Conservation (phyloP, 2,797 vertebrate species). For the Lepus oiostolus region DNA sequence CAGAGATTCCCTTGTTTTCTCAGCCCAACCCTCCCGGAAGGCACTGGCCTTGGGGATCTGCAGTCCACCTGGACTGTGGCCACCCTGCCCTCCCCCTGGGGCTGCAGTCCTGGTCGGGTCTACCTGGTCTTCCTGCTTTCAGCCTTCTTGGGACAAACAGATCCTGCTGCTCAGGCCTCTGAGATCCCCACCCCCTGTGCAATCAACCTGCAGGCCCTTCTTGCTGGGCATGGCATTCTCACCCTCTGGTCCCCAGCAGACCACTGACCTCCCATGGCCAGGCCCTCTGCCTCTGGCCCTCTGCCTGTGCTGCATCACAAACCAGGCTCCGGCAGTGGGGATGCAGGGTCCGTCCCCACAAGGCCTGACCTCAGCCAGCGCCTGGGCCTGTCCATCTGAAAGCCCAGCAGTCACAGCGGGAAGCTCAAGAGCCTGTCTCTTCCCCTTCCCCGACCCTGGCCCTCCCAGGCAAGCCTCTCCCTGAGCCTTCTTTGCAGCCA, state of each 20-base stretch:
- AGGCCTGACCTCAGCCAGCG: not conserved
- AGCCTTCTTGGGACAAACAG: not conserved
- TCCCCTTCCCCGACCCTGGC: not conserved
- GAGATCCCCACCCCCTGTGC: not conserved
- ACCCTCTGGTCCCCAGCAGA: not conserved
- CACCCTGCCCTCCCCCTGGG: not conserved
- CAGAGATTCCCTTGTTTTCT: constrained; percentile 10
- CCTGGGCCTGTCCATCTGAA: not conserved
- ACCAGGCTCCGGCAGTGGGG: accelerated
- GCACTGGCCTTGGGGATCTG: not conserved
- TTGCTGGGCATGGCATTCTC: not conserved
- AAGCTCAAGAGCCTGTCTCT: not conserved
- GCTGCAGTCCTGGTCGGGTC: not conserved
- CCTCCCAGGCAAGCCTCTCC: not conserved
- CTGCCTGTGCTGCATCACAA: accelerated
- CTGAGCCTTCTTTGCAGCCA: not conserved
- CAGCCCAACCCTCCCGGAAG: not conserved
- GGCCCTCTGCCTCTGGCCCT: not conserved
- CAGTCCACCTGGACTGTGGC: not conserved
- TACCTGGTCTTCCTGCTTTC: not conserved
- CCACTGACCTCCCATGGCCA: not conserved
- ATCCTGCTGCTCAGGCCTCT: not conserved
- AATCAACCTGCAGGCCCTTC: not conserved
- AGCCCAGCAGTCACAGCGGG: not conserved
- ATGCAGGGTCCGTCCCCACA: accelerated